A percentile compares a stretch with the other conserved stretches of the same genome.
phyloP scores from a whole-genome alignment of 2,797 vertebrate genomes.

The Alectoris magna region DNA sequence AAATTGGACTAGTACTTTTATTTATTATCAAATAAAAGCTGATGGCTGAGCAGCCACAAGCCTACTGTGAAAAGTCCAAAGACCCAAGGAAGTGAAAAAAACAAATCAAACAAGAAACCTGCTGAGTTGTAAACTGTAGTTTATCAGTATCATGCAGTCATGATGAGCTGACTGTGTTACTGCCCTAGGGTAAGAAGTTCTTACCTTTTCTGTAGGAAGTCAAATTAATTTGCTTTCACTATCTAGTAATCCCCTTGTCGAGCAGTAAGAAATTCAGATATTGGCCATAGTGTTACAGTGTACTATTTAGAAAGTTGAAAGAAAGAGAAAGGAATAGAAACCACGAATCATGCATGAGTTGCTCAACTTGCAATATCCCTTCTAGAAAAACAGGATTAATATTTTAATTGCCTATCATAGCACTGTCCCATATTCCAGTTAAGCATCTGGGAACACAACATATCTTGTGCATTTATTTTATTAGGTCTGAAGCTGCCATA shows the following conservation, averaged over 20 bases:
- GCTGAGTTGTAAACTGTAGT: slow-evolving; percentile 57
- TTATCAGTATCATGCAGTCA: slow-evolving; percentile 59
- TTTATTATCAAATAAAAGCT: slow-evolving; percentile 37
- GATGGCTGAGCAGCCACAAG: slow-evolving; percentile 15
- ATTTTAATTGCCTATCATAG: slow-evolving; percentile 24
- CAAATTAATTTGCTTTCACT: slow-evolving; percentile 63
- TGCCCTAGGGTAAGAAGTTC: slow-evolving; percentile 50
- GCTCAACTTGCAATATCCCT: slow-evolving; percentile 1
- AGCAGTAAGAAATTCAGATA: slow-evolving; percentile 42
- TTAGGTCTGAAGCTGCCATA: not conserved
- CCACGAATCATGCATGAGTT: not conserved
- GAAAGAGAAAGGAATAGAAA: not conserved
- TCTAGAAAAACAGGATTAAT: slow-evolving; percentile 4
- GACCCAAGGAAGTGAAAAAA: slow-evolving; percentile 43
- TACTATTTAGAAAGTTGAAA: slow-evolving; percentile 4
- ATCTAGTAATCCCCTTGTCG: slow-evolving; percentile 52
- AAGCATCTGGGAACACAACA: not conserved
- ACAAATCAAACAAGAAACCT: slow-evolving; percentile 44
- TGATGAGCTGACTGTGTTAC: slow-evolving; percentile 37
- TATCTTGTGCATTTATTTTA: not conserved
- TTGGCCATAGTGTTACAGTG: not conserved
- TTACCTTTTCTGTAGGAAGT: slow-evolving; percentile 59
- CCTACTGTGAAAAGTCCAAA: slow-evolving; percentile 35
- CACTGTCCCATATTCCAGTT: not conserved
- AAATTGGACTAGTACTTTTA: not conserved